Conservation (phyloP, 2,113 vertebrate genomes). For the Amphiprion ocellaris region DNA sequence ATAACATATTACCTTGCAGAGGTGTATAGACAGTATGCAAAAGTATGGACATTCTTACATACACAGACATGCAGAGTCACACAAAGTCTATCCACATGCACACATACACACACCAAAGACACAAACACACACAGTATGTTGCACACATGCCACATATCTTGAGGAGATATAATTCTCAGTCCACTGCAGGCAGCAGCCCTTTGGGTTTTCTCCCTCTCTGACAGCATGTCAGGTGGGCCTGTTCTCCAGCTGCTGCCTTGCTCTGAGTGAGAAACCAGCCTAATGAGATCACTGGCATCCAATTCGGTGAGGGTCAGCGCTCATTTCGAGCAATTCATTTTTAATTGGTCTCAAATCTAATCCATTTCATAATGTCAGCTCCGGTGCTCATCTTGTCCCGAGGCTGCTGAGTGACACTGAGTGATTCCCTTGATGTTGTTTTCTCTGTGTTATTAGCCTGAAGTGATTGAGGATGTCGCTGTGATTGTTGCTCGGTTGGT, state of each 20-base stretch:
- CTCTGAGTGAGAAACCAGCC: slow-evolving; percentile 64
- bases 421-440: slow-evolving; percentile 71
- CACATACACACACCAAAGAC: background rate
- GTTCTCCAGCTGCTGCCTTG: slow-evolving; percentile 69
- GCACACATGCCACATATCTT: slow-evolving; percentile 28
- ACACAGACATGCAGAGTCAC: background rate
- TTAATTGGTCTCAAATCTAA: slow-evolving; percentile 86
- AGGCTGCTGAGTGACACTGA: slow-evolving; percentile 56
- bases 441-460: slow-evolving; percentile 54
- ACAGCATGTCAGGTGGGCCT: slow-evolving; percentile 67
- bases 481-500: slow-evolving; percentile 30
- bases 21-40: background rate
- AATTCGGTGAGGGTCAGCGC: slow-evolving; percentile 81
- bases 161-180: slow-evolving; percentile 43
- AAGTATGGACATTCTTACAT: background rate
- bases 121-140: background rate
- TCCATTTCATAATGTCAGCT: slow-evolving; percentile 82
- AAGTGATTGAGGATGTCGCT: slow-evolving; percentile 58
- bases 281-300: slow-evolving; percentile 83
- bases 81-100: background rate
- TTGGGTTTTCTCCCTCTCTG: slow-evolving; percentile 62
- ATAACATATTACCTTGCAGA: background rate
- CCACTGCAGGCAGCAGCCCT: slow-evolving; percentile 50
- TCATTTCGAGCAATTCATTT: slow-evolving; percentile 83
- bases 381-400: slow-evolving; percentile 68